Evolutionary conservation across 2,113 vertebrate genomes (phyloP), one percentile per base, ranked within the genome.

Genomic region (Ardeotis arabs): DNA sequence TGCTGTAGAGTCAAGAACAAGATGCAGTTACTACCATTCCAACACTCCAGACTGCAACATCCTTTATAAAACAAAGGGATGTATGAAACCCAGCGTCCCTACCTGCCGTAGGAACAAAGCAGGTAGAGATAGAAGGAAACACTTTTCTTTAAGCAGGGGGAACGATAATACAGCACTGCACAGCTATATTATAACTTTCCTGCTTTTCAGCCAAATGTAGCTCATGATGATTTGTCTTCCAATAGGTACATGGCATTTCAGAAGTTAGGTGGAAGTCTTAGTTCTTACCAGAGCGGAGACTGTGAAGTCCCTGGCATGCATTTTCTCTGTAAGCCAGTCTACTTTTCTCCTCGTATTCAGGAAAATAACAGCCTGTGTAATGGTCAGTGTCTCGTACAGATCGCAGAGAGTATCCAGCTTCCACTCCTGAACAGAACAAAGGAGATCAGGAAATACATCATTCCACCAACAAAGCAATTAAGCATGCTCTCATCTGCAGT

Each of bases 271-370:
- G 1, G 0, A 39, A 72, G 6, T 3, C 44, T 3, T 4, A 21
- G 3, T 80, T 93, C 98, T 81, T 98, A 99, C 99, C 98, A 99
- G 97, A 96, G 99, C 99, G 90, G 99, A 99, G 90, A 99, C 99
- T 0, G 99, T 99, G 95, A 99, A 99, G 97, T 99, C 99, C 86
- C 99, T 98, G 35, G 98, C 98, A 16, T 99, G 99, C 99, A 99
- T 99, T 95, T 99, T 99, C 97, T 99, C 99, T 1, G 99, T 99
- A 84, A 99, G 97, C 99, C 99, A 99, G 98, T 99, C 99, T 12
- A 99, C 99, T 98, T 99, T 99, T 98, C 99, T 99, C 96, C 99
- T 99, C 53, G 99, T 99, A 94, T 99, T 99, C 92, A 99, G 98
- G 94, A 99, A 99, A 96, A 99, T 99, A 72, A 99, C 99, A 73